Percentiles rank a stretch among this genome's conserved stretches.
Conservation (phyloP, 2,797 vertebrate species). For the Capromys pilorides region DNA sequence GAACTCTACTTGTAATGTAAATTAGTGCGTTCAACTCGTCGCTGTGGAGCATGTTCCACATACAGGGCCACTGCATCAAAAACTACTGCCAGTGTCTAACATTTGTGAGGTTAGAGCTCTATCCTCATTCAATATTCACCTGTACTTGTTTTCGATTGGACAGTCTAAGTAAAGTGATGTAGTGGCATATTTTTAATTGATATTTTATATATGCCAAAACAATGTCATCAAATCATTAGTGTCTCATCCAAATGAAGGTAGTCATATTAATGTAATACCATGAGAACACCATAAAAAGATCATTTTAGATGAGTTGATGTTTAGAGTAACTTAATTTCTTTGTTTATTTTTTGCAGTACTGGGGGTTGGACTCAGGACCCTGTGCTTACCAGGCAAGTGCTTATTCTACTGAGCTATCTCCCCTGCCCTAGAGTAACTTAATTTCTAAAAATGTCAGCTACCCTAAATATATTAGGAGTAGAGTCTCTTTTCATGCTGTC, state of each 20-base stretch:
- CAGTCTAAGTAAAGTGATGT: background rate
- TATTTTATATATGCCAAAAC: background rate
- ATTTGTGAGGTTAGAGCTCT: background rate
- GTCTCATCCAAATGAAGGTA: constrained; percentile 43
- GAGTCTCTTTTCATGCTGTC: background rate
- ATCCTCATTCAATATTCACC: background rate
- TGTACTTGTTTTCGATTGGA: background rate
- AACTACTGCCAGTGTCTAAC: background rate
- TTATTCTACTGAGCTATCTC: no score
- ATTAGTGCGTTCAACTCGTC: background rate
- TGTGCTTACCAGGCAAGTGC: no score
- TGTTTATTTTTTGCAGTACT: no score
- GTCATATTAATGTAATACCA: background rate
- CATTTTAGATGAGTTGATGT: background rate
- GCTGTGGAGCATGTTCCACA: background rate
- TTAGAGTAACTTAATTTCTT: background rate
- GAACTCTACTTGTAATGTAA: background rate
- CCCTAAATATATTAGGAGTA: background rate
- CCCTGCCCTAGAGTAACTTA: background rate
- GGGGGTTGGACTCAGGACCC: no score
- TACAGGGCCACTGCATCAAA: background rate
- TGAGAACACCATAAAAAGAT: background rate
- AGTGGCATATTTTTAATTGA: background rate
- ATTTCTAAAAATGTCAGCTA: background rate
- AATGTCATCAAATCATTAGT: background rate